Percentiles rank a stretch among this genome's conserved stretches.
These are phyloP conservation scores for Palloptera scutellata DNA, from an alignment of 2,888 invertebrate species.

Conservation along the genomic window DNA sequence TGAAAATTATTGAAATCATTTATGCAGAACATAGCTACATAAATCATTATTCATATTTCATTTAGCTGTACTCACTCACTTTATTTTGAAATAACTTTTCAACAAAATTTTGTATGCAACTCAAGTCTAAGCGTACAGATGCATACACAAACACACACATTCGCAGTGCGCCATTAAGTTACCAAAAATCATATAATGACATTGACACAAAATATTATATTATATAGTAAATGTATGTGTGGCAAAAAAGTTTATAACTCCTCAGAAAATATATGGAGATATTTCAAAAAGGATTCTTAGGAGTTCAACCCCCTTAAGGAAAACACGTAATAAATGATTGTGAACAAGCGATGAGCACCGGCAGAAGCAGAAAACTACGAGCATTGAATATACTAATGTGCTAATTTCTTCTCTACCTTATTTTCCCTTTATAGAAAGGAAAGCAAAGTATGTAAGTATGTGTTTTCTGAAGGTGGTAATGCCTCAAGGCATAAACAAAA, in stretches of 20 bases:
- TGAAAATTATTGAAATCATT: not conserved
- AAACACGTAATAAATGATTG: constrained; percentile 16
- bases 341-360: not conserved
- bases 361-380: not conserved
- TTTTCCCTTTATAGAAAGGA: too few species aligned
- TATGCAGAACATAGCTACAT: not conserved
- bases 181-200: too few species aligned
- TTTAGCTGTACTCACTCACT: not conserved
- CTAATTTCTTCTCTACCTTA: too few species aligned
- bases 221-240: too few species aligned
- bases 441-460: too few species aligned
- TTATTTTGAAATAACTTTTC: not conserved
- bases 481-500: too few species aligned
- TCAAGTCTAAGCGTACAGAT: not conserved
- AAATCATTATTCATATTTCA: constrained; percentile 4
- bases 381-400: too few species aligned
- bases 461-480: too few species aligned
- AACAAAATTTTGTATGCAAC: not conserved
- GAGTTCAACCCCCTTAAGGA: not conserved
- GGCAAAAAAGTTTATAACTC: too few species aligned
- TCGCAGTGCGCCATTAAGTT: not conserved
- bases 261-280: too few species aligned
- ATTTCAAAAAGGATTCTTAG: not conserved
- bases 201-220: too few species aligned
- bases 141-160: not conserved